Conservation (phyloP, 2,797 vertebrate species). For the Avahi laniger region DNA sequence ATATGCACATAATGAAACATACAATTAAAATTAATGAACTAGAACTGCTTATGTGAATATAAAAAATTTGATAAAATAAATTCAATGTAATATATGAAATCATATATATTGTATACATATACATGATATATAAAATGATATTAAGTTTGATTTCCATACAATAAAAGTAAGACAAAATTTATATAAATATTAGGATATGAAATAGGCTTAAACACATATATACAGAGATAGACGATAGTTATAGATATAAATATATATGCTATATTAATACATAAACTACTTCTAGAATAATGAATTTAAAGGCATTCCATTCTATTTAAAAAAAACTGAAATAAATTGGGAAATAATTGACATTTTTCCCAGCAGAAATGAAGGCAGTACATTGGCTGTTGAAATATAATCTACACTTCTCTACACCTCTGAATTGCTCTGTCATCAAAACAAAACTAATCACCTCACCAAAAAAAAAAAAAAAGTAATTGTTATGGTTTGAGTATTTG, state of each 20-base stretch:
- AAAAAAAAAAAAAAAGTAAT: no score
- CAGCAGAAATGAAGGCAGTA: not conserved
- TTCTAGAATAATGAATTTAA: not conserved
- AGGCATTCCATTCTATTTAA: not conserved
- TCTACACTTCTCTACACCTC: not conserved
- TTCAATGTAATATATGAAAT: no score
- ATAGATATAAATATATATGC: not conserved
- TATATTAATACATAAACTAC: not conserved
- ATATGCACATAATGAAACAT: no score
- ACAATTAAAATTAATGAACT: no score
- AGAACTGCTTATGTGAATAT: no score
- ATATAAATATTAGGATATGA: not conserved
- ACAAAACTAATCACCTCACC: no score
- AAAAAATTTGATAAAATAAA: no score
- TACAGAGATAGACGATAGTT: not conserved
- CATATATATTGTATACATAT: no score
- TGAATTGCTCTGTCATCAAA: no score
- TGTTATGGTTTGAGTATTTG: no score
- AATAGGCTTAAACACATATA: not conserved
- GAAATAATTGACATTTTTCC: not conserved
- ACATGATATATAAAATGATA: no score
- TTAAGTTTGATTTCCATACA: not conserved
- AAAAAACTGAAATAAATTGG: not conserved
- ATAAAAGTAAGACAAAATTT: not conserved
- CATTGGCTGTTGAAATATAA: not conserved